Percentiles rank a stretch among this genome's conserved stretches.
phyloP scores from a whole-genome alignment of 2,797 vertebrate species.

The Malacoraja senta region DNA sequence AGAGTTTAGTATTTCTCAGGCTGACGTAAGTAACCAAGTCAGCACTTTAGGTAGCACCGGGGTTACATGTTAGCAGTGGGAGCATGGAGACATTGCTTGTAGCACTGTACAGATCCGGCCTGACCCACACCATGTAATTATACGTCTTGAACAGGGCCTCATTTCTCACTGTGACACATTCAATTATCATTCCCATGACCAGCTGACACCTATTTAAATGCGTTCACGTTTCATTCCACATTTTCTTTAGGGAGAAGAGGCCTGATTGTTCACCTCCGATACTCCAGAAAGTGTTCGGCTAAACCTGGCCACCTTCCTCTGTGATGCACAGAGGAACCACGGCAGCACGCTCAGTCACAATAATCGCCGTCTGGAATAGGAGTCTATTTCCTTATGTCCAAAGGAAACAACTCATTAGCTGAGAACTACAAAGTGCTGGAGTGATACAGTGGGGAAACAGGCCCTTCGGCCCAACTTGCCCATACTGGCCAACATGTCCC shows the following conservation, averaged over 20 bases:
- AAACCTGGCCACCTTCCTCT: neutral
- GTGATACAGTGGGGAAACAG: too few relatives aligned
- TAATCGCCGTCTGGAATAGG: too few relatives aligned
- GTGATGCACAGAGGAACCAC: too few relatives aligned
- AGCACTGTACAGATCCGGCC: neutral
- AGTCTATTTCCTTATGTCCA: too few relatives aligned
- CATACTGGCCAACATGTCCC: too few relatives aligned
- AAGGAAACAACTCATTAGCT: too few relatives aligned
- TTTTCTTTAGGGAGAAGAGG: neutral
- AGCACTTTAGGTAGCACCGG: neutral
- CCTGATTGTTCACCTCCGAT: neutral
- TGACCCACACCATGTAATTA: neutral
- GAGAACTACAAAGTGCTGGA: too few relatives aligned
- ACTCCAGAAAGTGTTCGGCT: too few relatives aligned
- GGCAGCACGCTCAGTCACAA: too few relatives aligned
- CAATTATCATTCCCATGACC: conserved; percentile 33
- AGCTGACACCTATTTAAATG: conserved; percentile 12
- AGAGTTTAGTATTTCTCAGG: neutral
- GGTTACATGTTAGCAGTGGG: neutral
- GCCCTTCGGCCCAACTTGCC: too few relatives aligned
- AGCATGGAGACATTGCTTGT: too few relatives aligned
- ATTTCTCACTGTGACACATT: conserved; percentile 17
- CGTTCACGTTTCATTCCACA: conserved; percentile 14
- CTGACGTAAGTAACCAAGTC: neutral
- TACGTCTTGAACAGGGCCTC: neutral